phyloP scores from a whole-genome alignment of 2,797 vertebrate species.

The Leuciscus waleckii region DNA sequence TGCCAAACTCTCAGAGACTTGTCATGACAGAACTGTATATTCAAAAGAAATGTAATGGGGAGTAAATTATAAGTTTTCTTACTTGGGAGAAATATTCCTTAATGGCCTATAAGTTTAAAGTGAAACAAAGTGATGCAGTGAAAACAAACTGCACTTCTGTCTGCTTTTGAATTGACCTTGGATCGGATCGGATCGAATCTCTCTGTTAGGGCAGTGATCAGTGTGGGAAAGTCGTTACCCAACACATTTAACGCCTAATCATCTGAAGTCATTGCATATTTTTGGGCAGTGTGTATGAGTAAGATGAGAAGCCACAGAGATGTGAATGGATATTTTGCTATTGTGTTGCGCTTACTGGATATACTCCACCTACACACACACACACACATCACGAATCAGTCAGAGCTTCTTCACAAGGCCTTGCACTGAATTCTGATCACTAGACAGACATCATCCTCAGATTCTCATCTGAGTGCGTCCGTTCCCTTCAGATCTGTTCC shows the following conservation, averaged over 20 bases:
- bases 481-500: neutral
- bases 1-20: neutral
- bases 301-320: constrained; percentile 44
- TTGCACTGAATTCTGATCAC: constrained; percentile 23
- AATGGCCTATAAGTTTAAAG: neutral
- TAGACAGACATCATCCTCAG: constrained; percentile 1
- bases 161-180: neutral
- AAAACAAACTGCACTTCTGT: neutral
- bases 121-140: neutral
- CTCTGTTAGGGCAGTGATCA: neutral
- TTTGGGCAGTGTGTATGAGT: constrained; percentile 51
- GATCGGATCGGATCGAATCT: neutral
- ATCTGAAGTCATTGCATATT: constrained; percentile 12
- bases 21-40: neutral
- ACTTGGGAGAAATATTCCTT: neutral
- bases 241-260: constrained; percentile 17
- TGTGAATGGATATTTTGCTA: constrained; percentile 50
- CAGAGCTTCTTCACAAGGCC: constrained; percentile 7
- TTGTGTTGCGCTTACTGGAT: constrained; percentile 57
- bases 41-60: neutral
- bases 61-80: neutral
- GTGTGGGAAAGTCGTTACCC: constrained; percentile 7
- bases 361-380: constrained; percentile 47
- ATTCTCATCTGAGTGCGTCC: neutral
- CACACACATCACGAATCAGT: constrained; percentile 22